A percentile compares a stretch with the other conserved stretches of the same genome.
Evolutionary conservation across 2,888 invertebrate species (phyloP).

Genomic region (Crepidodera aurea): DNA sequence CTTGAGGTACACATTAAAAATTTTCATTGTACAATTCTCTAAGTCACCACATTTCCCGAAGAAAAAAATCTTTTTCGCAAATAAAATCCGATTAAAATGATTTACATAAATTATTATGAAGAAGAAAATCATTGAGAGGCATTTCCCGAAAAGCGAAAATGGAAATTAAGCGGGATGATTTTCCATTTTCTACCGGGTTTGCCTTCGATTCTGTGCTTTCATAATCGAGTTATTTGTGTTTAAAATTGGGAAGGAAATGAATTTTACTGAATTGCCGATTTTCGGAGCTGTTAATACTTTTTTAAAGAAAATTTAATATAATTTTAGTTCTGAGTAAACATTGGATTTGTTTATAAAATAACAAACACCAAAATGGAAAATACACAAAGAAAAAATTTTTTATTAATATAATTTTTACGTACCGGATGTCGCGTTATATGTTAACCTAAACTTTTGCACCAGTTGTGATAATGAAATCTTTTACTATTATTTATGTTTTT

Average conservation of each 20-base stretch:
- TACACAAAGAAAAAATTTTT: no score
- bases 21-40: no score
- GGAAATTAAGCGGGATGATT: constrained; percentile 43
- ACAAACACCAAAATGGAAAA: no score
- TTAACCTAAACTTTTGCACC: no score
- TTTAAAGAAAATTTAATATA: background rate
- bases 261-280: constrained; percentile 4
- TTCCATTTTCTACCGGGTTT: constrained; percentile 43
- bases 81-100: constrained; percentile 4
- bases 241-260: constrained; percentile 22
- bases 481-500: no score
- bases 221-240: constrained; percentile 37
- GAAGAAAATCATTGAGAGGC: background rate
- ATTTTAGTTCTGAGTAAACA: background rate
- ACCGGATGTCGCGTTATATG: no score
- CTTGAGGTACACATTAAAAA: no score
- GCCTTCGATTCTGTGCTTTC: constrained; percentile 19
- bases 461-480: no score
- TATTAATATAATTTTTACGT: no score
- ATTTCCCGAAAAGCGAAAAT: constrained; percentile 2
- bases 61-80: background rate
- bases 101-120: constrained; percentile 11
- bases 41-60: no score
- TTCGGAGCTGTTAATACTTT: background rate
- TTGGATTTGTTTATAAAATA: no score